A percentile compares a stretch with the other conserved stretches of the same genome.
phyloP scores from a whole-genome alignment of 2,113 vertebrate species.

The Halcyon senegalensis region DNA sequence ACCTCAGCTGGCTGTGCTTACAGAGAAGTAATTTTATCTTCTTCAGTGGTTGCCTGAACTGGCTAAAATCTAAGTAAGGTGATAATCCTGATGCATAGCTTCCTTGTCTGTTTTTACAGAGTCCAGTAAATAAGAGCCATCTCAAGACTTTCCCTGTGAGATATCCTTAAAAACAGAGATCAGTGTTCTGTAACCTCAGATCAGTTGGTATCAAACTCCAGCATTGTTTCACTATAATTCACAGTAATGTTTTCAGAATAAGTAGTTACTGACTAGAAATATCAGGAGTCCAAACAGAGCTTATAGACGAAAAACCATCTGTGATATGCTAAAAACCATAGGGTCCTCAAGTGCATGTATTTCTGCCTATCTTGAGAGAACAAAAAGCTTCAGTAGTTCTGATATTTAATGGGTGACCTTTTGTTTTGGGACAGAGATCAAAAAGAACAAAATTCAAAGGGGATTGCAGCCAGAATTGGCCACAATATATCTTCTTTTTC shows the following conservation, averaged over 20 bases:
- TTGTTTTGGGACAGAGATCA: not conserved
- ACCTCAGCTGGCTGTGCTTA: not conserved
- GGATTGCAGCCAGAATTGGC: not conserved
- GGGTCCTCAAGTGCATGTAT: not conserved
- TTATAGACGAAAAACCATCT: not conserved
- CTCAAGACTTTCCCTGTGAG: not conserved
- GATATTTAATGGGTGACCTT: not conserved
- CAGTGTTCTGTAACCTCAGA: not conserved
- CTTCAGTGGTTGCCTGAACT: not conserved
- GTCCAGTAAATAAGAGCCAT: not conserved
- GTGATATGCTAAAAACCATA: not conserved
- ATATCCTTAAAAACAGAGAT: not conserved
- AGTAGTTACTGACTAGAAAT: not conserved
- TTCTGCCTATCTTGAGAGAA: not conserved
- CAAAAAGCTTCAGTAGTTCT: not conserved
- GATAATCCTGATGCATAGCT: not conserved
- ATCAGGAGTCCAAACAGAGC: not conserved
- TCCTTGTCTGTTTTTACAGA: not conserved
- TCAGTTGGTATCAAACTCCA: not conserved
- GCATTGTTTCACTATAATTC: not conserved
- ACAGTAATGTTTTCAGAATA: not conserved
- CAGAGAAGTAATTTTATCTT: not conserved
- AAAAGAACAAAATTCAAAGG: slow-evolving; percentile 16
- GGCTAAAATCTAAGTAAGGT: not conserved
- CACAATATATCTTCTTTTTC: not conserved